A percentile compares a stretch with the other conserved stretches of the same genome.
phyloP scores from a whole-genome alignment of 2,113 vertebrate species.

The Rhombomys opimus region DNA sequence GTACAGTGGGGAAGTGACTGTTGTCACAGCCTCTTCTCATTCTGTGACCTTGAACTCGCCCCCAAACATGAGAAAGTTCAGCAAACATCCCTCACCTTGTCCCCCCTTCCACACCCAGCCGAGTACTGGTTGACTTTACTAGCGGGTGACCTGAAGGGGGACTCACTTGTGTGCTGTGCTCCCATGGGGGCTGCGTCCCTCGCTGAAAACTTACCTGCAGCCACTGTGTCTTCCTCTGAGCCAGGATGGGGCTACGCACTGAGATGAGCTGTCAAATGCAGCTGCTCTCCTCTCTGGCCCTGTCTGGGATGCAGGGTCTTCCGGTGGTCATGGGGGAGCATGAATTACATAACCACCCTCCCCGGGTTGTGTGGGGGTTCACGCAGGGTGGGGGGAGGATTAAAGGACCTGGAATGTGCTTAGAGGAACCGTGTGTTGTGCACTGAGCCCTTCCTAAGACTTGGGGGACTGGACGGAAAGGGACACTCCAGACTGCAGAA shows the following conservation, averaged over 20 bases:
- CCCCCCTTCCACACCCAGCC: not conserved
- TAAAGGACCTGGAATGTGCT: not conserved
- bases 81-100: not conserved
- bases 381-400: not conserved
- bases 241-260: not conserved
- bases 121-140: not conserved
- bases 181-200: not conserved
- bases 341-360: not conserved
- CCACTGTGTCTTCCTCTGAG: rapidly evolving
- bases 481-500: not conserved
- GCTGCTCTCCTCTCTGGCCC: not conserved
- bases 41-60: not conserved
- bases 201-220: not conserved
- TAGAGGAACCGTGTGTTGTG: no score
- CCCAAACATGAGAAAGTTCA: not conserved
- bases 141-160: not conserved
- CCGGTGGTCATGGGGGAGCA: rapidly evolving
- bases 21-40: not conserved
- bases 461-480: not conserved
- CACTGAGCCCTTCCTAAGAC: not conserved
- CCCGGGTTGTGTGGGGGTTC: not conserved
- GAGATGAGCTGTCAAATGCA: not conserved
- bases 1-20: not conserved
- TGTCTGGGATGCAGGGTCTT: not conserved
- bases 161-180: not conserved